phyloP scores from a whole-genome alignment of 2,888 invertebrate species.

The Nasonovia ribisnigri region DNA sequence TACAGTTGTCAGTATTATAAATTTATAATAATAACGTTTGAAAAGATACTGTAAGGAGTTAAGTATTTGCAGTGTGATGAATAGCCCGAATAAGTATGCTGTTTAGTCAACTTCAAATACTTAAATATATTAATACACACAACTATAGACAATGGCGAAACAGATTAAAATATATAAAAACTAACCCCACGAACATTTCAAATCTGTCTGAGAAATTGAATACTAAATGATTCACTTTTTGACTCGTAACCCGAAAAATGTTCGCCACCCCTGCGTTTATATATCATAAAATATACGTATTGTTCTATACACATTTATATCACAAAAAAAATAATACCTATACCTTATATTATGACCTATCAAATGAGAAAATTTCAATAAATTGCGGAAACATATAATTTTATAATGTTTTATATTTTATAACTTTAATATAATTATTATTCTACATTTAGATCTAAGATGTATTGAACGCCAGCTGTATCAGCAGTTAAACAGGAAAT shows the following conservation, averaged over 20 bases:
- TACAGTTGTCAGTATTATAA: background rate
- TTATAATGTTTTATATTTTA: background rate
- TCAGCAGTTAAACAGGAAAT: background rate
- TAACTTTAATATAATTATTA: background rate
- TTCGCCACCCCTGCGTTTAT: background rate
- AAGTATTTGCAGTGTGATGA: background rate
- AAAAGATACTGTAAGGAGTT: background rate
- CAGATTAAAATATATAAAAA: background rate
- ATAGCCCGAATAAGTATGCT: background rate
- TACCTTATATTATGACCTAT: background rate
- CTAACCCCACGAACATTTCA: background rate
- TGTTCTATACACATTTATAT: background rate
- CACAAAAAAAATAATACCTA: background rate
- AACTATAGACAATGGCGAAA: background rate
- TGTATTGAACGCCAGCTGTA: background rate
- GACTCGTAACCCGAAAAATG: background rate
- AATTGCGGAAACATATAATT: background rate
- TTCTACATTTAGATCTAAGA: background rate
- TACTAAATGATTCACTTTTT: background rate
- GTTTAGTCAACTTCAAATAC: background rate
- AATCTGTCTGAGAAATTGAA: background rate
- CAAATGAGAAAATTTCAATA: background rate
- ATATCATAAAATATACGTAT: background rate
- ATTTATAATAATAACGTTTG: background rate
- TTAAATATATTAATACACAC: background rate